Base-by-base conservation (phyloP, 2,888 invertebrate species). In the Podotricha telesiphe region DNA sequence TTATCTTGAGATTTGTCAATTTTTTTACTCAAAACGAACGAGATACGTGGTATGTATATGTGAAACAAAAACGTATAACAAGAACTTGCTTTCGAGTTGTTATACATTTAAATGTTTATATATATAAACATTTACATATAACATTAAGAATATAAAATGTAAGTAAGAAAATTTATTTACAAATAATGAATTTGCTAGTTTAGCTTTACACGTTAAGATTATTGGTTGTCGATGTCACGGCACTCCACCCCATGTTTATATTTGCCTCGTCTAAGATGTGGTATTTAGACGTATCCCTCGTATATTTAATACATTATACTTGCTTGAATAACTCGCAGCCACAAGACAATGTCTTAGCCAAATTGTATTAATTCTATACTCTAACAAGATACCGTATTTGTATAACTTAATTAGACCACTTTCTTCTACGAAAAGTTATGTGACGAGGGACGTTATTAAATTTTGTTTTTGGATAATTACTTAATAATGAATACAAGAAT, bases 221-320 rank as follows among this genome's bases (percentile, higher is more conserved):
- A 55, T 37, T 19, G 55, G 19, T 37, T 55, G 55, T 17, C 34
- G 55, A 55, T 34, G 37, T 55, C 17, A 55, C 17, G 34, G 34
- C 37, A 74, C 70, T 75, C 55, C 37, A 74, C 70, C 74, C 74
- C 75, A 74, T 77, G 77, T 78, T 78, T 74, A 77, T 78, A 74
- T 76, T 74, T 73, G 69, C 68, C 68, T 68, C 63, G 71, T 74
- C 67, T 73, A 71, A 58, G 63, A 71, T 68, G 69, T 65, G 56
- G 62, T 65, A 45, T 64, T 19, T 45, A 11, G 19, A 61, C 42
- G 37, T 53, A 61, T 69, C 55, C 17, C 64, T 48, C 47, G 62
- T 70, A 58, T 66, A 50, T 55, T 61, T 59, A 55, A 28, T 55
- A 62, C 28, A 69, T 64, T 48, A 64, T 67, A 42, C 67, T 58